Evolutionary conservation across 2,888 invertebrate species (phyloP), one percentile per base, ranked within the genome.

Genomic region (Patella caerulea): DNA sequence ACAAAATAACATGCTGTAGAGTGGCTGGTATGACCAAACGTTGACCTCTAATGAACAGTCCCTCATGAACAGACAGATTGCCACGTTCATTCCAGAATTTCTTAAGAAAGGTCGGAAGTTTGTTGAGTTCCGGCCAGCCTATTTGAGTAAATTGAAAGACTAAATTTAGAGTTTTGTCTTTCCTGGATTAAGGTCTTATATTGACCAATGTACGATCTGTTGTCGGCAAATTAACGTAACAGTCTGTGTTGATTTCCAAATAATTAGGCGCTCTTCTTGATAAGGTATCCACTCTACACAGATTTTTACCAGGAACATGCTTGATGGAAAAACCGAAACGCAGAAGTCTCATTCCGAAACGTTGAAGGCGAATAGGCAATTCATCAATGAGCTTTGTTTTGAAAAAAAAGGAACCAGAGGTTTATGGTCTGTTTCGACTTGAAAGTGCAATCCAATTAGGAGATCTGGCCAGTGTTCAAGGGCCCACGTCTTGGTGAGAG

Each of bases 231-330:
- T 56, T 56, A 17, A 56, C 56, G 56, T 56, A 3, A 17, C 56
- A 56, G 56, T 56, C 56, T 15, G 17, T 7, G 59, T 17, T 34
- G 34, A 34, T 17, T 56, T 56, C 56, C 17, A 56, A 56, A 56
- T 56, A 2, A 2, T 56, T 17, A 56, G 56, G 56, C 56, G 17
- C 56, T 56, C n/a, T n/a, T n/a, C 24, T 11, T 17, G 74, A 52
- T 19, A 79, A 70, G 7, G 71, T 34, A 45, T 79, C 79, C 12
- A 75, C 74, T 74, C 75, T 70, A 53, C 55, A 77, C 73, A 79
- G 71, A n/a, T 56, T 19, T 72, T 72, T 77, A 5, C 75, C 79
- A 45, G 74, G 77, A n/a, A 59, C 77, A 56, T 56, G 56, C 17
- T 56, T 56, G 56, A 56, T 56, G 56, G 56, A 56, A 17, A 56